Evolutionary conservation across 2,888 invertebrate genomes (phyloP).

Genomic region (Neoascia interrupta): DNA sequence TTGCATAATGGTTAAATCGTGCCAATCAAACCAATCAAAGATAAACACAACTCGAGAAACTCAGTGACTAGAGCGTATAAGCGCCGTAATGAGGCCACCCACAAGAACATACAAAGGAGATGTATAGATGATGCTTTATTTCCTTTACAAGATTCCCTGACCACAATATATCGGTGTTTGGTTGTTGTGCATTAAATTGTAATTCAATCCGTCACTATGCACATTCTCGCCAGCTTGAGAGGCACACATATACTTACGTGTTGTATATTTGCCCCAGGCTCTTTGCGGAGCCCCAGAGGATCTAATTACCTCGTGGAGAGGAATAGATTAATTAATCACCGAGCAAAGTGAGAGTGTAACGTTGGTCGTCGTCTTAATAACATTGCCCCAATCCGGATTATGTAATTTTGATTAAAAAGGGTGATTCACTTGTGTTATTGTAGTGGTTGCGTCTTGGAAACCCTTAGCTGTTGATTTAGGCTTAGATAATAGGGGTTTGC

Average conservation of each 20-base stretch:
- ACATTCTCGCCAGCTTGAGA: constrained; percentile 13
- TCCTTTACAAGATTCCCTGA: background rate
- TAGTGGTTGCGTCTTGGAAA: background rate
- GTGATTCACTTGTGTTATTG: constrained; percentile 12
- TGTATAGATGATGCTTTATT: background rate
- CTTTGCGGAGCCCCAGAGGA: too few species aligned
- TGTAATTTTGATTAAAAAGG: constrained; percentile 8
- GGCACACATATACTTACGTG: too few species aligned
- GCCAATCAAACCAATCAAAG: too few species aligned
- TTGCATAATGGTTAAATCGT: background rate
- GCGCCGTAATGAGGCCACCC: too few species aligned
- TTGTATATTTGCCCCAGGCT: too few species aligned
- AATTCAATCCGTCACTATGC: constrained; percentile 32
- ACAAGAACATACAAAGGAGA: background rate
- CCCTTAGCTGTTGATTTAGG: too few species aligned
- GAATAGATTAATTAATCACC: constrained; percentile 34
- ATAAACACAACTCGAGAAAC: background rate
- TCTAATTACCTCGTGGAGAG: constrained; percentile 48
- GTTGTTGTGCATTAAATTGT: constrained; percentile 33
- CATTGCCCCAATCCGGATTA: constrained; percentile 7
- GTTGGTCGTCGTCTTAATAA: too few species aligned
- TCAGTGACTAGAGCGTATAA: too few species aligned
- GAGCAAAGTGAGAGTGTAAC: constrained; percentile 21
- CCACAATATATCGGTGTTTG: too few species aligned
- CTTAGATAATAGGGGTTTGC: too few species aligned